Conservation (phyloP, 2,888 invertebrate species). For the Aleiodes leptofemur region DNA sequence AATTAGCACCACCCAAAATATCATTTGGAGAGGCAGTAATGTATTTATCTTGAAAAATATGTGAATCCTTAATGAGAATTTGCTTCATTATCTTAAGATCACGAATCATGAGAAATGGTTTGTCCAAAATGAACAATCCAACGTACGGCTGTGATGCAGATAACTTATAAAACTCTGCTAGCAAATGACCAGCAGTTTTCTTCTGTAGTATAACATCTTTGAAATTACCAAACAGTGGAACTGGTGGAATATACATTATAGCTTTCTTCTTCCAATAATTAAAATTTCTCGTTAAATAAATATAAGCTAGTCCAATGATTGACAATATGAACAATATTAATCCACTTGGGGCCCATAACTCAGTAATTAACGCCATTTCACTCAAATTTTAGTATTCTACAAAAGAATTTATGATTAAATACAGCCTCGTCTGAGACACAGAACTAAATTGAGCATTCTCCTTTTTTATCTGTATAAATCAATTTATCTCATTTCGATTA, state of each 20-base stretch:
- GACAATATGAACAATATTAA: constrained; percentile 52
- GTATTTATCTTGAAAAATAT: constrained; percentile 72
- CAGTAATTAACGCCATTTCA: constrained; percentile 61
- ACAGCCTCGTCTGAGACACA: no score
- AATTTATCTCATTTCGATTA: no score
- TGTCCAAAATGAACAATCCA: constrained; percentile 73
- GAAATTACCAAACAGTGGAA: no score
- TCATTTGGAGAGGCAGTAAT: constrained; percentile 69
- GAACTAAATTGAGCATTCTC: no score
- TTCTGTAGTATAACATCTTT: constrained; percentile 32
- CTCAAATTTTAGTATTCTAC: not conserved
- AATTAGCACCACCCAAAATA: constrained; percentile 71
- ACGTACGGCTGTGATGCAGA: constrained; percentile 66
- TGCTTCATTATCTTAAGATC: constrained; percentile 76
- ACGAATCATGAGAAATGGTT: constrained; percentile 74
- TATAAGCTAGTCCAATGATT: constrained; percentile 52
- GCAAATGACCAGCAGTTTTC: constrained; percentile 66
- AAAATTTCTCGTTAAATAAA: constrained; percentile 66
- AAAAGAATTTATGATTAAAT: no score
- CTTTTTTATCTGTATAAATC: no score
- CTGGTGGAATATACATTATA: constrained; percentile 58
- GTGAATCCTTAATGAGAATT: constrained; percentile 76
- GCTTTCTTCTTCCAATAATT: constrained; percentile 72
- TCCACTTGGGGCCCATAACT: constrained; percentile 61
- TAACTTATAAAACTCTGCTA: constrained; percentile 71